Conservation (phyloP, 2,113 vertebrate genomes). For the Limanda limanda region DNA sequence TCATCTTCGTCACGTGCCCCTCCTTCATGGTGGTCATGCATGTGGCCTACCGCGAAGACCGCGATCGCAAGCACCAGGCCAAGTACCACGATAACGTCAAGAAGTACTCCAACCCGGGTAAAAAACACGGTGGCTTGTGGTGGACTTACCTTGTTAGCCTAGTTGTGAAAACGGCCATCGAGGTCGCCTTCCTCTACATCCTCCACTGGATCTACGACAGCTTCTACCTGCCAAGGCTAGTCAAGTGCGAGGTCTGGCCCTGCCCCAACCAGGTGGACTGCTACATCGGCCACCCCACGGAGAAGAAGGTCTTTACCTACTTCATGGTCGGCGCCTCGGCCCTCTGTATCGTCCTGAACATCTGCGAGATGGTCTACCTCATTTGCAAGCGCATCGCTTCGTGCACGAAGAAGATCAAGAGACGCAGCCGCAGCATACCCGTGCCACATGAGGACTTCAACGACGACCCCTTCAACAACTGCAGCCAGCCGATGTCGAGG, state of each 20-base stretch:
- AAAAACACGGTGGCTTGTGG: conserved; percentile 84
- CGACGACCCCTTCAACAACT: conserved; percentile 63
- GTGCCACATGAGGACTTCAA: background rate
- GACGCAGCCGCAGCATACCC: background rate
- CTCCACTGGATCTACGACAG: conserved; percentile 86
- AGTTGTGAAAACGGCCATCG: conserved; percentile 85
- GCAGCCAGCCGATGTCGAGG: conserved; percentile 1
- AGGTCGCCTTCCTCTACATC: conserved; percentile 86
- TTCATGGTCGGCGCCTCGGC: conserved; percentile 89
- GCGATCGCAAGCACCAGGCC: conserved; percentile 79
- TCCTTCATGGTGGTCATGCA: conserved; percentile 91
- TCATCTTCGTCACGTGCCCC: conserved; percentile 85
- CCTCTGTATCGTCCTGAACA: conserved; percentile 88
- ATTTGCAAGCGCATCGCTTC: conserved; percentile 80
- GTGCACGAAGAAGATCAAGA: conserved; percentile 45
- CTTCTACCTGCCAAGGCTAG: conserved; percentile 86
- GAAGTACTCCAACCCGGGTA: conserved; percentile 80
- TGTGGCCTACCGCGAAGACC: conserved; percentile 85
- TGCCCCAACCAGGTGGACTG: conserved; percentile 90
- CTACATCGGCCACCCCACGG: conserved; percentile 88
- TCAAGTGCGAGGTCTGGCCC: conserved; percentile 83
- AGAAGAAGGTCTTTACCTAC: conserved; percentile 91
- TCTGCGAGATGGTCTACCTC: conserved; percentile 88
- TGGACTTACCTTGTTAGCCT: conserved; percentile 88
- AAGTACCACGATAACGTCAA: conserved; percentile 74